Conservation (phyloP, 30 jellyfish, hydroid and myxozoan genomes). For the Aurelia aurita region DNA sequence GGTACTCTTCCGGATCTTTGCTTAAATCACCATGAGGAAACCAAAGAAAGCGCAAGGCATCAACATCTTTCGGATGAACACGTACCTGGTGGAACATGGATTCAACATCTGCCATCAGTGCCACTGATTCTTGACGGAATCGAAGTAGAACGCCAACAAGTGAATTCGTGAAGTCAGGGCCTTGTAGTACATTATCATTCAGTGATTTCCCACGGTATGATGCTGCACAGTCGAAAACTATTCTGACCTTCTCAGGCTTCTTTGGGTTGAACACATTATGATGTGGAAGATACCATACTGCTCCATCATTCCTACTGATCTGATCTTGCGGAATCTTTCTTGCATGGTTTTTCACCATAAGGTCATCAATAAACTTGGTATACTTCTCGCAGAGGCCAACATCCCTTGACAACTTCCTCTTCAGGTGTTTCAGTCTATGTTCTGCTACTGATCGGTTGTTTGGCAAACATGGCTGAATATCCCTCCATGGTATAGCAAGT, state of each 20-base stretch:
- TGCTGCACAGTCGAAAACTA: neutral
- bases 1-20: constrained; percentile 39
- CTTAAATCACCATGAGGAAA: constrained; percentile 72
- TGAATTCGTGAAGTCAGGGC: neutral
- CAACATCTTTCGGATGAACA: constrained; percentile 36
- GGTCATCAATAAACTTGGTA: neutral
- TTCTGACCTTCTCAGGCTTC: neutral
- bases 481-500: constrained; percentile 62
- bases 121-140: constrained; percentile 74
- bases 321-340: neutral
- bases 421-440: constrained; percentile 35
- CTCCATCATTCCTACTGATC: neutral
- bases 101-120: constrained; percentile 73
- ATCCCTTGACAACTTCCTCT: constrained; percentile 1
- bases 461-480: constrained; percentile 48
- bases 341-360: neutral
- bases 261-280: neutral
- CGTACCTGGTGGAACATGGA: constrained; percentile 80
- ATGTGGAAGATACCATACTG: neutral
- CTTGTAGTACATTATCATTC: neutral
- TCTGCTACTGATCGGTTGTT: constrained; percentile 35
- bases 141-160: constrained; percentile 1
- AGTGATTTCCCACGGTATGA: neutral
- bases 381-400: neutral
- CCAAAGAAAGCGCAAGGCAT: constrained; percentile 69